Percentiles rank a stretch among this genome's conserved stretches.
Evolutionary conservation across 2,888 invertebrate species (phyloP).

Genomic region (Dasypogon diadema): DNA sequence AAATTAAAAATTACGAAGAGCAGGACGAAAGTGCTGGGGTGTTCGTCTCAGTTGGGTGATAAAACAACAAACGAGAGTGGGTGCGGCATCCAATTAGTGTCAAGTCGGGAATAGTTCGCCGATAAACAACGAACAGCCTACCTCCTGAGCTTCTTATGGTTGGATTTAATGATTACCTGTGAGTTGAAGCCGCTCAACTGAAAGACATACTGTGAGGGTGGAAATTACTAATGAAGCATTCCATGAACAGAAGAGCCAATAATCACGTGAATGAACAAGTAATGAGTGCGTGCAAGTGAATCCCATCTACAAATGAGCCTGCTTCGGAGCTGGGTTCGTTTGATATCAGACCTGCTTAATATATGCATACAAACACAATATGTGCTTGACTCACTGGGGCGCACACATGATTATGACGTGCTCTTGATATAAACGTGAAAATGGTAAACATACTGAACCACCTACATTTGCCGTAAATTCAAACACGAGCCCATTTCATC

Average conservation of each 20-base stretch:
- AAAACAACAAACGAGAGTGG: conserved; percentile 9
- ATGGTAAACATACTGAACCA: not conserved
- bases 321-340: not conserved
- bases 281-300: conserved; percentile 31
- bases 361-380: not conserved
- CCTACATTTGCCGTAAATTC: no score
- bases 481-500: not conserved
- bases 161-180: conserved; percentile 37
- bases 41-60: conserved; percentile 12
- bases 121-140: conserved; percentile 28
- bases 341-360: conserved; percentile 2
- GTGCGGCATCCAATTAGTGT: conserved; percentile 39
- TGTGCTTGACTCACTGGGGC: not conserved
- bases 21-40: not conserved
- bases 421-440: conserved; percentile 5
- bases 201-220: conserved; percentile 24
- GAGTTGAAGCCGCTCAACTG: conserved; percentile 25
- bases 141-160: conserved; percentile 26
- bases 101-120: conserved; percentile 15
- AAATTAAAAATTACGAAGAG: conserved; percentile 12
- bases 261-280: conserved; percentile 18
- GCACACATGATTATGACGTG: conserved; percentile 26
- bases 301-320: not conserved
- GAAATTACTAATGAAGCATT: conserved; percentile 29
- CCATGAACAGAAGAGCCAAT: conserved; percentile 22